phyloP scores from a whole-genome alignment of 2,113 vertebrate species.

The Cephalopterus ornatus region DNA sequence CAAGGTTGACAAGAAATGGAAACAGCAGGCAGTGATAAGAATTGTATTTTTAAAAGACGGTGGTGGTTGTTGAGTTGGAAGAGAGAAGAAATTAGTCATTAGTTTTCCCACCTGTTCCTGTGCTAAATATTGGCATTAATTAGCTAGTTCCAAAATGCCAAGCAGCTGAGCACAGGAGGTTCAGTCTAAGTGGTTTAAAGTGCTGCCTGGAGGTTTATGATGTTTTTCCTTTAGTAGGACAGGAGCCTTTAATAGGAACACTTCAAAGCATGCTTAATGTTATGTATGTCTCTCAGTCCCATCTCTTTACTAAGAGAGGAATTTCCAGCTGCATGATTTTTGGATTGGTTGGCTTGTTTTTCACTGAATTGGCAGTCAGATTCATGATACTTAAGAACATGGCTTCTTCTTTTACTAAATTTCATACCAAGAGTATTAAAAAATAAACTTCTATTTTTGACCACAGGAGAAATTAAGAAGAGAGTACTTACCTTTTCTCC shows the following conservation, averaged over 20 bases:
- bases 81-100: constrained; percentile 48
- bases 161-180: constrained; percentile 1
- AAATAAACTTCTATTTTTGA: neutral
- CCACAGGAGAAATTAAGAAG: neutral
- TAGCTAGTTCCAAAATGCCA: constrained; percentile 24
- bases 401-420: neutral
- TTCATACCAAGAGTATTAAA: neutral
- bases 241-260: neutral
- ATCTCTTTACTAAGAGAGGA: neutral
- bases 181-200: constrained; percentile 28
- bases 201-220: neutral
- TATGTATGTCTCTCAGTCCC: neutral
- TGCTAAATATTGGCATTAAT: constrained; percentile 52
- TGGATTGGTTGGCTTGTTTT: neutral
- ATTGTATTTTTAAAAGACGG: constrained; percentile 13
- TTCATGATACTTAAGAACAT: neutral
- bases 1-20: neutral
- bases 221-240: neutral
- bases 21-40: constrained; percentile 18
- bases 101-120: constrained; percentile 30
- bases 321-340: neutral
- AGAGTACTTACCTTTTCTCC: neutral
- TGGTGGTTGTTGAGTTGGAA: neutral
- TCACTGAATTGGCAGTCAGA: neutral
- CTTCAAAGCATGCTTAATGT: neutral